Conservation (phyloP, 2,888 invertebrate species). For the Hypena proboscidalis region DNA sequence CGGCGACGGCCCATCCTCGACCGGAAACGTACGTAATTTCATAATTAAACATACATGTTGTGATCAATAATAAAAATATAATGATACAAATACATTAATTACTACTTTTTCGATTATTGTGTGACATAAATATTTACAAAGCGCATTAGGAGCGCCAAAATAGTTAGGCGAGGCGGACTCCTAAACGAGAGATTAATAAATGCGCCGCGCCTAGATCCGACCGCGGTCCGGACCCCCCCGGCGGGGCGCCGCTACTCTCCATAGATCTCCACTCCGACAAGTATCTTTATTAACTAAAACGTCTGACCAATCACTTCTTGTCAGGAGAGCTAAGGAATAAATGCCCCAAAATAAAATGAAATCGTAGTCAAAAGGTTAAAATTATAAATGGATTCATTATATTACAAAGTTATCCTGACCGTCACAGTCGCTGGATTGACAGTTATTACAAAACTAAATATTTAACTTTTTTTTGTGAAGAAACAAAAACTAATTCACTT, state of each 20-base stretch:
- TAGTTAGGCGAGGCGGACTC: slow-evolving; percentile 76
- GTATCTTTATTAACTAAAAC: slow-evolving; percentile 82
- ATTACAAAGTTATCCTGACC: slow-evolving; percentile 70
- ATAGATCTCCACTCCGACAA: slow-evolving; percentile 50
- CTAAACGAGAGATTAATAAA: slow-evolving; percentile 59
- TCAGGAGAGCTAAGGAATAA: slow-evolving; percentile 76
- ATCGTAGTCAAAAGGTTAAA: slow-evolving; percentile 76
- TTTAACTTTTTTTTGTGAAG: slow-evolving; percentile 54
- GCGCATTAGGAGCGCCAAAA: slow-evolving; percentile 76
- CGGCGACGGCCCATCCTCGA: slow-evolving; percentile 46
- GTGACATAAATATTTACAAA: slow-evolving; percentile 85
- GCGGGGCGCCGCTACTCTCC: slow-evolving; percentile 27
- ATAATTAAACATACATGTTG: slow-evolving; percentile 79
- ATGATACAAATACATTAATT: slow-evolving; percentile 84
- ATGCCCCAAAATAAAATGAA: slow-evolving; percentile 73
- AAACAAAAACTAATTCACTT: slow-evolving; percentile 61
- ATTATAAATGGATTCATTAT: slow-evolving; percentile 63
- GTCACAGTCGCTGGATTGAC: slow-evolving; percentile 65
- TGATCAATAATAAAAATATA: slow-evolving; percentile 85
- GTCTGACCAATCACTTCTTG: slow-evolving; percentile 62
- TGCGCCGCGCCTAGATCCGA: slow-evolving; percentile 42
- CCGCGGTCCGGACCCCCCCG: slow-evolving; percentile 8
- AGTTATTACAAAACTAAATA: slow-evolving; percentile 63
- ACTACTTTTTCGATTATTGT: slow-evolving; percentile 84
- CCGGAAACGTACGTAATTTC: slow-evolving; percentile 65